These are phyloP conservation scores for Macrophya annulata DNA, from an alignment of 2,888 invertebrate species.

Conservation along the genomic window DNA sequence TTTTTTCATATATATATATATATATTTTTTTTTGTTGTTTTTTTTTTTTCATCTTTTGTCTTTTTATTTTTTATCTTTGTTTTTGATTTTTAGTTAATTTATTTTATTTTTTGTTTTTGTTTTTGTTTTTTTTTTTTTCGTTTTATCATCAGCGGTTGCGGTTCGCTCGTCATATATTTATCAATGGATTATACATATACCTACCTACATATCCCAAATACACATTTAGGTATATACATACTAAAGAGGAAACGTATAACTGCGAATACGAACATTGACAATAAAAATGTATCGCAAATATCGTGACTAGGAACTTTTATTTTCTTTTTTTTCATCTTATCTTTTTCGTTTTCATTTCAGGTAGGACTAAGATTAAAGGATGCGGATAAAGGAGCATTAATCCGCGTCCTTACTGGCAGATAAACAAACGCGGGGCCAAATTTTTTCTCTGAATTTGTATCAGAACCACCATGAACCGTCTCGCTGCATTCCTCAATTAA, in stretches of 20 bases:
- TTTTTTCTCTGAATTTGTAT: conserved; percentile 78
- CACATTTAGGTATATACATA: not conserved
- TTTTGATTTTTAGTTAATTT: not conserved
- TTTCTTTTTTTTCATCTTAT: not conserved
- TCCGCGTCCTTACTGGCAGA: conserved; percentile 94
- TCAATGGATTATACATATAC: not conserved
- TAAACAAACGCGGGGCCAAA: conserved; percentile 96
- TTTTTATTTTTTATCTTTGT: not conserved
- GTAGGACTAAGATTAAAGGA: conserved; percentile 97
- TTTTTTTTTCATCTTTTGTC: not conserved
- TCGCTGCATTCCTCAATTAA: conserved; percentile 86
- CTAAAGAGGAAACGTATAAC: not conserved
- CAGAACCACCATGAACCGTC: conserved; percentile 61
- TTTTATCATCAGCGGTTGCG: conserved; percentile 33
- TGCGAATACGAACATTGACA: not conserved
- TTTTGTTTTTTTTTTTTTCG: not conserved
- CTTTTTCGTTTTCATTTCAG: conserved; percentile 80
- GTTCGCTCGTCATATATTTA: conserved; percentile 30
- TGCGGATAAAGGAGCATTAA: conserved; percentile 92
- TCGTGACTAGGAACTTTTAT: conserved; percentile 42
- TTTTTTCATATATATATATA: too few species aligned
- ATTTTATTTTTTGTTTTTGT: not conserved
- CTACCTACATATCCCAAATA: not conserved
- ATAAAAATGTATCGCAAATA: conserved; percentile 6
- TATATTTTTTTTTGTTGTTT: not conserved